phyloP scores from a whole-genome alignment of 2,797 vertebrate species.

The Trachurus trachurus region DNA sequence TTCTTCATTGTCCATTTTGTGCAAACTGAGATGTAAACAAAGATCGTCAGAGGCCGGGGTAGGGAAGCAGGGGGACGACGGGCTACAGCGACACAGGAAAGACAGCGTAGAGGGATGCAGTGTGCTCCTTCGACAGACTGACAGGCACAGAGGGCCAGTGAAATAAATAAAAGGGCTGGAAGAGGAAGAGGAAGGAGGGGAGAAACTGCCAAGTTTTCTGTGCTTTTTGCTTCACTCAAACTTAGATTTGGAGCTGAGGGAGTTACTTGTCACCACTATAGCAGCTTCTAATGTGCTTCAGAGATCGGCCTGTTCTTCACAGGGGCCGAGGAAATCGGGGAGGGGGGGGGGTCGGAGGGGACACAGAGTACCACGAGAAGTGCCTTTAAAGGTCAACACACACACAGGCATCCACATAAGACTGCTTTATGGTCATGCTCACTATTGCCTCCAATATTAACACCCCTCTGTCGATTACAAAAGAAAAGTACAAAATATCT shows the following conservation, averaged over 20 bases:
- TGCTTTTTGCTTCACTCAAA: constrained; percentile 75
- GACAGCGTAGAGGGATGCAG: constrained; percentile 40
- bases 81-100: constrained; percentile 47
- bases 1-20: constrained; percentile 78
- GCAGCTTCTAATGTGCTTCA: constrained; percentile 80
- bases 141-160: constrained; percentile 67
- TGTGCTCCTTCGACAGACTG: constrained; percentile 74
- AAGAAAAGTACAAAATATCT: constrained; percentile 91
- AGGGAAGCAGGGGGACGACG: constrained; percentile 35
- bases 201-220: constrained; percentile 78
- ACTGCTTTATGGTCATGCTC: constrained; percentile 78
- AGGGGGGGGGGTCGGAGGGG: constrained; percentile 17
- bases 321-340: constrained; percentile 66
- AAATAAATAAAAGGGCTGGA: constrained; percentile 54
- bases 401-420: constrained; percentile 66
- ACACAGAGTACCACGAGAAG: constrained; percentile 71
- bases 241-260: constrained; percentile 55
- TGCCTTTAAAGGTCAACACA: constrained; percentile 67
- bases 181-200: not conserved
- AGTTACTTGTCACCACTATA: constrained; percentile 69
- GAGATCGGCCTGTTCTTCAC: constrained; percentile 87
- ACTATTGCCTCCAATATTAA: constrained; percentile 74
- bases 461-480: constrained; percentile 72
- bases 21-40: constrained; percentile 85
- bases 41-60: constrained; percentile 48